These are phyloP conservation scores for Drosophila tripunctata DNA, from an alignment of 2,888 invertebrate species.

Conservation along the genomic window DNA sequence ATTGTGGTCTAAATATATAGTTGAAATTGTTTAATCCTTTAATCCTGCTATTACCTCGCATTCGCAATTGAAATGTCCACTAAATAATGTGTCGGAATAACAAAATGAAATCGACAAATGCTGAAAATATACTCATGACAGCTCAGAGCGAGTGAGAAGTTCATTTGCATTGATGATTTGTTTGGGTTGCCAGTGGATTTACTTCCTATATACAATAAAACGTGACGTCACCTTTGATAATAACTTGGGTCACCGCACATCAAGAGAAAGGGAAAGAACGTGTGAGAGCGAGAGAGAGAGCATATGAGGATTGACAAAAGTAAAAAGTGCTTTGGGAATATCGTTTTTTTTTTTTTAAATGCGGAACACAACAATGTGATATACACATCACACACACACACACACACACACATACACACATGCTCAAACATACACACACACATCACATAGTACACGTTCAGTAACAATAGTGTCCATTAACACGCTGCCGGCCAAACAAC, in stretches of 20 bases:
- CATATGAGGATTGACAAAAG: constrained; percentile 22
- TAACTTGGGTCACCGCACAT: constrained; percentile 9
- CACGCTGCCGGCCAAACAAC: constrained; percentile 63
- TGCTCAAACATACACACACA: constrained; percentile 18
- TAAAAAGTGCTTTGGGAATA: constrained; percentile 19
- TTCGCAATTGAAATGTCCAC: not conserved
- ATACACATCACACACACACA: constrained; percentile 5
- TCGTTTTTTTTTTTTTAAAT: constrained; percentile 22
- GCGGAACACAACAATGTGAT: constrained; percentile 19
- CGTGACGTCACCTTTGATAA: constrained; percentile 6
- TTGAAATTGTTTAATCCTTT: not conserved
- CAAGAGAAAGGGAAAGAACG: not conserved
- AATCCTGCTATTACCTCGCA: not conserved
- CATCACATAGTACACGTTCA: constrained; percentile 31
- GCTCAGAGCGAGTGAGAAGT: not conserved
- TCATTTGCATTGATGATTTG: constrained; percentile 33
- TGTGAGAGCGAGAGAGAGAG: not conserved
- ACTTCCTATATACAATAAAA: not conserved
- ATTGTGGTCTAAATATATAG: not conserved
- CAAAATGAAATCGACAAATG: constrained; percentile 30
- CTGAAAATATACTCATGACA: constrained; percentile 12
- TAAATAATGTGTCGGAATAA: constrained; percentile 1
- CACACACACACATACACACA: constrained; percentile 4
- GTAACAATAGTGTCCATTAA: constrained; percentile 71
- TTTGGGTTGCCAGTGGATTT: constrained; percentile 9